These are phyloP conservation scores for Sinella curviseta DNA, from an alignment of 1,140 invertebrate genomes.

Conservation along the genomic window DNA sequence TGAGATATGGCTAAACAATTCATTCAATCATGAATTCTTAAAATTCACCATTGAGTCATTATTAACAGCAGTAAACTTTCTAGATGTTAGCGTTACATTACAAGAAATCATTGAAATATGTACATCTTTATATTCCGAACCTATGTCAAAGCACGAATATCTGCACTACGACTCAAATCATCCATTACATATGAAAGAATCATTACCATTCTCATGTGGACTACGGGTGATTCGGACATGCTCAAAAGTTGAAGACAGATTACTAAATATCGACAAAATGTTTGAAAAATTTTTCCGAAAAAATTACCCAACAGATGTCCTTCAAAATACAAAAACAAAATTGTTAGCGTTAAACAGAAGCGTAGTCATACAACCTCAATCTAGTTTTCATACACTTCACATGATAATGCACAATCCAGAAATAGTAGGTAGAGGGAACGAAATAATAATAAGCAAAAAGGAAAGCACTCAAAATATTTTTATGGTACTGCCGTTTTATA, in stretches of 20 bases:
- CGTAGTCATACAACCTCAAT: not conserved
- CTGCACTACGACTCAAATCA: constrained; percentile 1
- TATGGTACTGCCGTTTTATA: not conserved
- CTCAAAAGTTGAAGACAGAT: not conserved
- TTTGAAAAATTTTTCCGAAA: not conserved
- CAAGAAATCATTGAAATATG: not conserved
- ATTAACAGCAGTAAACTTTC: not conserved
- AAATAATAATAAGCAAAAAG: not conserved
- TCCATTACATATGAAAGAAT: not conserved
- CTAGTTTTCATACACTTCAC: not conserved
- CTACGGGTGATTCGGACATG: not conserved
- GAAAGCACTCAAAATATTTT: not conserved
- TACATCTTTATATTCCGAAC: not conserved
- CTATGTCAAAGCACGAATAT: not conserved
- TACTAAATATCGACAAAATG: not conserved
- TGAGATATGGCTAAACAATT: not conserved
- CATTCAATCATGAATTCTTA: not conserved
- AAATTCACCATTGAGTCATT: not conserved
- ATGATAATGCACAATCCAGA: not conserved
- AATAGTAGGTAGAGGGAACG: not conserved
- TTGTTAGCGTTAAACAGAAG: not conserved
- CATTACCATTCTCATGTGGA: not conserved
- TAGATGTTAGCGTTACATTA: not conserved
- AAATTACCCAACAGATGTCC: not conserved
- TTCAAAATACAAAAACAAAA: not conserved